Evolutionary conservation across 2,797 vertebrate genomes (phyloP), one percentile per base, ranked within the genome.

Genomic region (Coregonus sp.): DNA sequence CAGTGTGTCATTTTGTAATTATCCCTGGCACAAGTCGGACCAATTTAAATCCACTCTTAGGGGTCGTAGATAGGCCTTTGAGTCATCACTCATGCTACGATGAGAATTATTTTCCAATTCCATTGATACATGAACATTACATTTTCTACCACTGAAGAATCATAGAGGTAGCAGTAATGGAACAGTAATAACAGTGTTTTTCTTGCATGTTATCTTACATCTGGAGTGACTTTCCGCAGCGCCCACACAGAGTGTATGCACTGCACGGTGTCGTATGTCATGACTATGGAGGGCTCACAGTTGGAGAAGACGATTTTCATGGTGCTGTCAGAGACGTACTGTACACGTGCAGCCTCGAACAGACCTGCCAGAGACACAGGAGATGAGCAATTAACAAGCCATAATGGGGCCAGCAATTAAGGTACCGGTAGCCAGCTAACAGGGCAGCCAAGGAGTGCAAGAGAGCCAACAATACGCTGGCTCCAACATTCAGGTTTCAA

Each of bases 261-360:
- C 87, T 98, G 98, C 71, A 94, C 84, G 0, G 94, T 94, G 87
- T 99, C 97, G 1, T 98, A 99, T 0, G 95, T 97, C 93, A 99
- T 96, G 73, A 99, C 86, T 20, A 99, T 88, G 78, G 98, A 99
- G 5, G 98, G 97, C 37, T 96, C 93, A 35, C 87, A 73, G 82
- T 86, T 94, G 85, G 96, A 94, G 89, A 98, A 99, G 82, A 98
- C 94, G 1, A 99, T 96, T 89, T 94, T 95, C 92, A 97, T 85
- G 16, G 93, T 90, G 63, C 91, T 87, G 82, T 99, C 98, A 0
- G 96, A 94, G 54, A 96, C 94, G 0, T 99, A 99, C 82, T 98
- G 97, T 35, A 99, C 95, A 77, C 93, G 88, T 1, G 94, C 85
- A 25, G 93, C 91, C 16, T 97, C 95, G 80, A 96, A 96, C 82